Evolutionary conservation across 92 coral and sea anemone genomes (phyloP).

Genomic region (Siderastrea siderea): DNA sequence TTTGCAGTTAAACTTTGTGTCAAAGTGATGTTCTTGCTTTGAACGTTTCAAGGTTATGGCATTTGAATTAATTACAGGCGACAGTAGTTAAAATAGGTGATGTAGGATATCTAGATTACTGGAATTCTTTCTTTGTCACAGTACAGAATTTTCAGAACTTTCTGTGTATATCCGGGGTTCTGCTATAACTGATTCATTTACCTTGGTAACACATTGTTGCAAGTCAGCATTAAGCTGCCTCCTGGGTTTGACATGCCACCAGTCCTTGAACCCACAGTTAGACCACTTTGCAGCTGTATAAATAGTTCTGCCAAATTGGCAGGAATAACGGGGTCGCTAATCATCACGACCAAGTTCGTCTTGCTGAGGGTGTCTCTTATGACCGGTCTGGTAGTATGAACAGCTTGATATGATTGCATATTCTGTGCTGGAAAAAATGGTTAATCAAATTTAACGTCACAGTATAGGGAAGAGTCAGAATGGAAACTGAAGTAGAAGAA

Average conservation of each 20-base stretch:
- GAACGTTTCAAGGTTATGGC: too few relatives aligned
- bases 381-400: constrained; percentile 27
- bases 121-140: background rate
- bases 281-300: constrained; percentile 51
- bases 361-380: constrained; percentile 50
- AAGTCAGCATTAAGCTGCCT: constrained; percentile 54
- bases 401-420: too few relatives aligned
- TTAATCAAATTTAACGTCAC: too few relatives aligned
- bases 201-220: constrained; percentile 40
- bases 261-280: constrained; percentile 40
- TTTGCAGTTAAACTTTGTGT: too few relatives aligned
- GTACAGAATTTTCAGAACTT: too few relatives aligned
- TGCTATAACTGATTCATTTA: background rate
- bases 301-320: constrained; percentile 40
- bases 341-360: constrained; percentile 60
- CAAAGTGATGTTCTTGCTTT: too few relatives aligned
- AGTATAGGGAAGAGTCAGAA: too few relatives aligned
- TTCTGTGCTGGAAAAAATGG: too few relatives aligned
- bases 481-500: too few relatives aligned
- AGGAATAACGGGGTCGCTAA: constrained; percentile 54
- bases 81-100: too few relatives aligned
- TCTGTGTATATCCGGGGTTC: background rate
- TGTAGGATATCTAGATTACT: background rate
- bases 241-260: constrained; percentile 38
- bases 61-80: too few relatives aligned